Evolutionary conservation across 2,797 vertebrate species (phyloP), one percentile per base, ranked within the genome.

Genomic region (Calcarius lapponicus): DNA sequence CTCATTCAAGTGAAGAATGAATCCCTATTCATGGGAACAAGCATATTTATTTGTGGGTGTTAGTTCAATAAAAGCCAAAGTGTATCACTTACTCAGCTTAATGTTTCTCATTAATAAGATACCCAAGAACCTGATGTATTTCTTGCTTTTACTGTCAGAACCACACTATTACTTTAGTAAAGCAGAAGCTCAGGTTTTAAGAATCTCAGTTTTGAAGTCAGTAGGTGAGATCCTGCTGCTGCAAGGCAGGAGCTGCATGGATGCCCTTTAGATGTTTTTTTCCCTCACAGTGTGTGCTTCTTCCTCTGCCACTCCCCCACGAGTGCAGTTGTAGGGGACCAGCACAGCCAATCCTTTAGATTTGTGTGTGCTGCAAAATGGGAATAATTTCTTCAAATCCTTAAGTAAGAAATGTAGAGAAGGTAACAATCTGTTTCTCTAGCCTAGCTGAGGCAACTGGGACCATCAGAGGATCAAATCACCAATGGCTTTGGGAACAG

Each of bases 31-130:
- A 0, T 94, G 56, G 53, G 95, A 96, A 96, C 91, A 90, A 95
- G 89, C 93, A 42, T 97, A 96, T 96, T 97, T 97, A 97, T 95
- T 97, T 96, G 86, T 87, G 72, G 45, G 34, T 90, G 50, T 79
- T 84, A 45, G 88, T 93, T 94, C 84, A 76, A 90, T 91, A 74
- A 86, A 93, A 69, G 17, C 28, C 40, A 14, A 64, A 94, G 62
- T 80, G 51, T 91, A 50, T 76, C 70, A 32, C 70, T 83, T 88
- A 73, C 53, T 93, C 80, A 90, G 53, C 57, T 88, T 85, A 95
- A 87, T 95, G 71, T 87, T 93, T 83, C 94, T 83, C 72, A 57
- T 92, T 91, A 96, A 91, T 45, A 93, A 86, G 62, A 48, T 70
- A 87, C 58, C 70, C 13, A 88, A 58, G 89, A 88, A 60, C 47